These are phyloP conservation scores for Agonopterix alstromeriana DNA, from an alignment of 2,888 invertebrate genomes.

Conservation along the genomic window DNA sequence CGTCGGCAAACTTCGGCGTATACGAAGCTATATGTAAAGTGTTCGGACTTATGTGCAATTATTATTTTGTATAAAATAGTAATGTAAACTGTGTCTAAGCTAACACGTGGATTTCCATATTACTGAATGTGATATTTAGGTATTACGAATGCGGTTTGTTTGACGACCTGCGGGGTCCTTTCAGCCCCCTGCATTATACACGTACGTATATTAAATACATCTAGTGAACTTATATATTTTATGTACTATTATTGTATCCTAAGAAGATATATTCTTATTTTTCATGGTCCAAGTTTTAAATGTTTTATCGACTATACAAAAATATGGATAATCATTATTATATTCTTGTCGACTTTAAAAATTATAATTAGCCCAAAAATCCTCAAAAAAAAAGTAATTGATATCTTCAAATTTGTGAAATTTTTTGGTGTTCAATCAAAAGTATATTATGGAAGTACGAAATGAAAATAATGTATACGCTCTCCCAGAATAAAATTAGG, in stretches of 20 bases:
- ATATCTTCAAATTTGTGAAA: constrained; percentile 72
- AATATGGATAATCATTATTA: constrained; percentile 75
- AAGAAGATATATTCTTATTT: constrained; percentile 77
- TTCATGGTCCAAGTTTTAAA: constrained; percentile 78
- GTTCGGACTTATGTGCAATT: constrained; percentile 76
- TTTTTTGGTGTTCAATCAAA: constrained; percentile 75
- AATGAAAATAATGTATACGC: constrained; percentile 72
- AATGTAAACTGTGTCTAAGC: constrained; percentile 71
- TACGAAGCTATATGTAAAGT: constrained; percentile 31
- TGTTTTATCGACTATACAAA: constrained; percentile 77
- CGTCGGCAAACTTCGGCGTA: constrained; percentile 40
- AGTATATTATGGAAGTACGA: constrained; percentile 65
- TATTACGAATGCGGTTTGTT: constrained; percentile 71
- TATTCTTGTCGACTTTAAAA: constrained; percentile 74
- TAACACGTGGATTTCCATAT: constrained; percentile 76
- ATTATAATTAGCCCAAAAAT: constrained; percentile 59
- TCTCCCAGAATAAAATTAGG: constrained; percentile 71
- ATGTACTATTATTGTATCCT: constrained; percentile 76
- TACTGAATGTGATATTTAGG: constrained; percentile 78
- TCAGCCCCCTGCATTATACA: constrained; percentile 40
- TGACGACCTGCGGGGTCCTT: constrained; percentile 35
- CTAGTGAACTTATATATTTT: constrained; percentile 76
- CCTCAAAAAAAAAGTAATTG: constrained; percentile 46
- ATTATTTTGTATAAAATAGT: constrained; percentile 74
- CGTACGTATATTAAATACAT: constrained; percentile 65